Evolutionary conservation across 2,797 vertebrate species (phyloP).

Genomic region (Thaleichthys pacificus): DNA sequence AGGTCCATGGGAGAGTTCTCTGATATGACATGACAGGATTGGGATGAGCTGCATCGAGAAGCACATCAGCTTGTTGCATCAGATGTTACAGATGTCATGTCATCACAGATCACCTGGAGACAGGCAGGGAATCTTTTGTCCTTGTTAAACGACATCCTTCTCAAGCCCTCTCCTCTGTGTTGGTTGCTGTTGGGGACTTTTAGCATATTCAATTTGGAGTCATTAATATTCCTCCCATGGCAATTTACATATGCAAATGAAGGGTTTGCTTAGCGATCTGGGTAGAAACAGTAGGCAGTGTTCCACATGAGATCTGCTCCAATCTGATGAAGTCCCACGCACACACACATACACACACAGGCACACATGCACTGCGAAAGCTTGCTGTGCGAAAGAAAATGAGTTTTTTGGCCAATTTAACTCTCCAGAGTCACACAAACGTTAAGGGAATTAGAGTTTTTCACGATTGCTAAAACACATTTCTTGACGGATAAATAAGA

Average conservation of each 20-base stretch:
- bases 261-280: background rate
- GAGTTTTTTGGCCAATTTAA: background rate
- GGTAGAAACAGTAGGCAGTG: background rate
- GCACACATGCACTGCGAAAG: background rate
- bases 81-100: background rate
- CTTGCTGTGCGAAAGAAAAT: background rate
- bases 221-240: background rate
- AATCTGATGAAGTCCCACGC: background rate
- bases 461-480: too few relatives aligned
- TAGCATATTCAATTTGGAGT: background rate
- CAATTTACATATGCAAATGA: conserved; percentile 17
- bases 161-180: background rate
- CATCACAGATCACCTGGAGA: background rate
- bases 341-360: background rate
- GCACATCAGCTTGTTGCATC: too few relatives aligned
- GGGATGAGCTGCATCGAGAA: too few relatives aligned
- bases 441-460: too few relatives aligned
- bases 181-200: background rate
- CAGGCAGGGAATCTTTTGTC: background rate
- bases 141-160: background rate
- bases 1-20: too few relatives aligned
- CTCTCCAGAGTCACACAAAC: background rate
- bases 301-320: background rate
- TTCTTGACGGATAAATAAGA: too few relatives aligned
- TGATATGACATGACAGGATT: too few relatives aligned